Evolutionary conservation across 2,113 vertebrate genomes (phyloP).

Genomic region (Pelmatolapia mariae): DNA sequence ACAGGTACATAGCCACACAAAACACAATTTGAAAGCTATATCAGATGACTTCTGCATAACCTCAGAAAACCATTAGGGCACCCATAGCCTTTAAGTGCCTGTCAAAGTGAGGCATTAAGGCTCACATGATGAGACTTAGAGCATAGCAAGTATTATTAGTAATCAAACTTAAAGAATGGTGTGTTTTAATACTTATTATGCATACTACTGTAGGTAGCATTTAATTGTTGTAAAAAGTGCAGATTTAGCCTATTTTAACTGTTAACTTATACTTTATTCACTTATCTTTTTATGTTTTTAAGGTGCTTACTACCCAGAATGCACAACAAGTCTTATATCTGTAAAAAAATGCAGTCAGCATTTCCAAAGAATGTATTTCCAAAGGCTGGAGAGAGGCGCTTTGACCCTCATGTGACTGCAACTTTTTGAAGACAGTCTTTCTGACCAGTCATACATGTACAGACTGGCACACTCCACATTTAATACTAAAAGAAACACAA

Average conservation of each 20-base stretch:
- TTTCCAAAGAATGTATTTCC: background rate
- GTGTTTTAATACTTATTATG: background rate
- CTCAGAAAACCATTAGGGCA: background rate
- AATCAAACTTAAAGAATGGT: background rate
- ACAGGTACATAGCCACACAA: slow-evolving; percentile 69
- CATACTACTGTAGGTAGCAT: background rate
- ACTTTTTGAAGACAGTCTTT: background rate
- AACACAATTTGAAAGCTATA: background rate
- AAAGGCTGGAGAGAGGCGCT: background rate
- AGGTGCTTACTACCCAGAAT: background rate
- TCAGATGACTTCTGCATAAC: background rate
- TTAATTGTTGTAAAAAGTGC: background rate
- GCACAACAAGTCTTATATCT: background rate
- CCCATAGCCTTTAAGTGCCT: background rate
- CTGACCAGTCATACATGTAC: background rate
- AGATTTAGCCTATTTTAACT: background rate
- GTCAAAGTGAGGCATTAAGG: background rate
- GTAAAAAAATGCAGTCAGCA: background rate
- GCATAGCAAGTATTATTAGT: background rate
- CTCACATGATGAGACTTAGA: background rate
- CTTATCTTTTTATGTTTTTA: background rate
- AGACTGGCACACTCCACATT: background rate
- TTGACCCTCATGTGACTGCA: background rate
- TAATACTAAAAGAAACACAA: background rate
- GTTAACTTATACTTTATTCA: background rate